These are phyloP conservation scores for Hydractinia echinata DNA, from an alignment of 30 jellyfish, hydroid and myxozoan species.

Conservation along the genomic window DNA sequence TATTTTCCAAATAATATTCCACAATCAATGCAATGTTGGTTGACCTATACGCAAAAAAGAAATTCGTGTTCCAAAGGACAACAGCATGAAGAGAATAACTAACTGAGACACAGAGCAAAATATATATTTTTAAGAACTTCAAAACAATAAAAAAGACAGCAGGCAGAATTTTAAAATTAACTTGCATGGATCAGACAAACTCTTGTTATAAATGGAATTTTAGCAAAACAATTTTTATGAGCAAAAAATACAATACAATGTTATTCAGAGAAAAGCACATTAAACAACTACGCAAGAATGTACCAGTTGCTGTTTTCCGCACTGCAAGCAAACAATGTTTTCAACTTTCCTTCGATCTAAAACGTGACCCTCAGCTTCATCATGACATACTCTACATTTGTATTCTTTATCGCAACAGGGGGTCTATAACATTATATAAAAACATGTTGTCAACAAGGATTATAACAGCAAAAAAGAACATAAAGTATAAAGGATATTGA, in stretches of 20 bases:
- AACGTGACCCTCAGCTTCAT: conserved; percentile 52
- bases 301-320: conserved; percentile 61
- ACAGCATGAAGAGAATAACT: background rate
- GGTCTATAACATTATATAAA: conserved; percentile 38
- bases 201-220: no score
- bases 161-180: background rate
- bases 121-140: background rate
- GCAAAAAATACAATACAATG: background rate
- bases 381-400: conserved; percentile 86
- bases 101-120: no score
- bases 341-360: conserved; percentile 55
- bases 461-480: no score
- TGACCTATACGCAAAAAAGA: conserved; percentile 18
- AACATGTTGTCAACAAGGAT: background rate
- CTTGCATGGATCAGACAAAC: background rate
- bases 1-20: conserved; percentile 55
- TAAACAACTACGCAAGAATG: background rate
- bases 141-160: background rate
- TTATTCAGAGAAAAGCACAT: background rate
- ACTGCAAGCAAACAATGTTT: conserved; percentile 65
- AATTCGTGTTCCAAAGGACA: background rate
- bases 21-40: conserved; percentile 43
- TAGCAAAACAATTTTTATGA: background rate
- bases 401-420: conserved; percentile 75
- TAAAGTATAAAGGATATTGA: no score